Evolutionary conservation across 1,140 invertebrate species (phyloP).

Genomic region (Zelostemma sp.): DNA sequence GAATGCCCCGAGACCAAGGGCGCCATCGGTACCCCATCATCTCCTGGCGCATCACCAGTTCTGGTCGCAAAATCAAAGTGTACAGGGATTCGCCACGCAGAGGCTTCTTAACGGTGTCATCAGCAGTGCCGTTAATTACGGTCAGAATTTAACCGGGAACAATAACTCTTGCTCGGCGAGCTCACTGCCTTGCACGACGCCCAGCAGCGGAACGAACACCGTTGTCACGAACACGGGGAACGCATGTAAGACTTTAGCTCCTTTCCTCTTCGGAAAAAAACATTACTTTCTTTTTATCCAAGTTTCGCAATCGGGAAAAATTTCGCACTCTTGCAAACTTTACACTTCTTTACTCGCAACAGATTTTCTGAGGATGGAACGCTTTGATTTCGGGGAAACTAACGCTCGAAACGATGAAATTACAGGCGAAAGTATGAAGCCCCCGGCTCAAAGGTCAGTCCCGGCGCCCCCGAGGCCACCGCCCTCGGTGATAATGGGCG

Average conservation of each 20-base stretch:
- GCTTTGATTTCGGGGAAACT: slow-evolving; percentile 17
- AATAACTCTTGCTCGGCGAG: slow-evolving; percentile 34
- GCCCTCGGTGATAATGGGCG: slow-evolving; percentile 91
- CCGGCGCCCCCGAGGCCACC: slow-evolving; percentile 77
- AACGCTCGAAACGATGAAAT: slow-evolving; percentile 13
- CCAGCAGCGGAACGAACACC: slow-evolving; percentile 46
- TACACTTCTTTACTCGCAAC: no score
- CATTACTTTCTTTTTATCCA: no score
- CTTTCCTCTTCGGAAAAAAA: no score
- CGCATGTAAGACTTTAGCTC: slow-evolving; percentile 48
- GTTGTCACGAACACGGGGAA: slow-evolving; percentile 41
- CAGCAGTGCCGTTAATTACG: slow-evolving; percentile 66
- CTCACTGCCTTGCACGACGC: slow-evolving; percentile 55
- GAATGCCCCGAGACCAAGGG: slow-evolving; percentile 62
- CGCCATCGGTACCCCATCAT: slow-evolving; percentile 67
- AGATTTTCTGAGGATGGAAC: slow-evolving; percentile 19
- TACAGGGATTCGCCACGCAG: slow-evolving; percentile 72
- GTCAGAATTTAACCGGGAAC: slow-evolving; percentile 58
- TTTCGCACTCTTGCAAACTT: no score
- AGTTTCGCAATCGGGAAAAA: no score
- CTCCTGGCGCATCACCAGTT: slow-evolving; percentile 68
- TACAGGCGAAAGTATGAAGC: slow-evolving; percentile 71
- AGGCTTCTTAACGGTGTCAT: slow-evolving; percentile 68
- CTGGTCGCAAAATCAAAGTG: slow-evolving; percentile 67
- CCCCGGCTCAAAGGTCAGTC: slow-evolving; percentile 71